A percentile compares a stretch with the other conserved stretches of the same genome.
phyloP scores from a whole-genome alignment of 2,797 vertebrate species.

The Eulemur rubriventer region DNA sequence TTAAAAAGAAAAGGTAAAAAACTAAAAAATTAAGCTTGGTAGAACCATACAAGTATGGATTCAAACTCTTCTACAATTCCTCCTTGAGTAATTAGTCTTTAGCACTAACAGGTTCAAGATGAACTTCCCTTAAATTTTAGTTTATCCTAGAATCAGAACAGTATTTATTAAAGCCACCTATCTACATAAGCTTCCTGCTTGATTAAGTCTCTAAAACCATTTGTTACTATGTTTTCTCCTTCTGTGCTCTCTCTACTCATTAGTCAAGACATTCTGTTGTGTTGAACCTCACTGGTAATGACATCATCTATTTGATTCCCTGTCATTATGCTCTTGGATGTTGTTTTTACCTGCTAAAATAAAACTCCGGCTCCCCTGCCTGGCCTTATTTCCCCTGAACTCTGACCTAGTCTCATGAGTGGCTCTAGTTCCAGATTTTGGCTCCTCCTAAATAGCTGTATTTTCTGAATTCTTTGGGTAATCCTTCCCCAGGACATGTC shows the following conservation, averaged over 20 bases:
- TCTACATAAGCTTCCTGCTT: background rate
- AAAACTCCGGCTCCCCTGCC: background rate
- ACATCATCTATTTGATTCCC: background rate
- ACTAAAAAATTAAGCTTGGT: background rate
- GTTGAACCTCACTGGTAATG: background rate
- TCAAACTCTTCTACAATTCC: slow-evolving; percentile 15
- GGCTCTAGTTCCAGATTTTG: background rate
- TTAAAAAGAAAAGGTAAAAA: background rate
- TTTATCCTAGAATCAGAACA: background rate
- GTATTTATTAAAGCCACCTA: background rate
- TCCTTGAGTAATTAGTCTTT: background rate
- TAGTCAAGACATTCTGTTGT: background rate
- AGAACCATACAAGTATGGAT: background rate
- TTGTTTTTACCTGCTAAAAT: background rate
- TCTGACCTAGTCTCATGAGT: background rate
- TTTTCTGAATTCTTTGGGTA: background rate
- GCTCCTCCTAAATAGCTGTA: background rate
- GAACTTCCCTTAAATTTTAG: background rate
- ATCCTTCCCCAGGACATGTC: background rate
- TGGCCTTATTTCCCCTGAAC: background rate
- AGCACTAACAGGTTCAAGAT: background rate
- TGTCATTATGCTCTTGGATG: background rate
- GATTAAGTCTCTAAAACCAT: slow-evolving; percentile 31
- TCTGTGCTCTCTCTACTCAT: background rate
- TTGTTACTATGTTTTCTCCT: background rate